phyloP scores from a whole-genome alignment of 1,140 invertebrate genomes.

The Belonocnema kinseyi region DNA sequence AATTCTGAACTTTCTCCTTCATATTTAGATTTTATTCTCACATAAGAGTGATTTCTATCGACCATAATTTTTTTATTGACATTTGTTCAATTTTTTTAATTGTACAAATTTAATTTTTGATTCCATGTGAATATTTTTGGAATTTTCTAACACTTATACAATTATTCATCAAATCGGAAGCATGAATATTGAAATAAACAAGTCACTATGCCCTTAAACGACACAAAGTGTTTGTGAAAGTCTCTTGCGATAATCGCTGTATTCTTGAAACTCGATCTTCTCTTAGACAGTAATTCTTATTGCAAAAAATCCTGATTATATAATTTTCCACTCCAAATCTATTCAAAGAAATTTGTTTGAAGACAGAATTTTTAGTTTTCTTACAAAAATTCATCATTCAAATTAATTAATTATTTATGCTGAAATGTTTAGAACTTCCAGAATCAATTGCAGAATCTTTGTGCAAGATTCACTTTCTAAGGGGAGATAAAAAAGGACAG shows the following conservation, averaged over 20 bases:
- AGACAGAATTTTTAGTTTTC: not conserved
- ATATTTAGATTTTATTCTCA: too few species aligned
- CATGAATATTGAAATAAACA: conserved; percentile 15
- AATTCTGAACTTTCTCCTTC: too few species aligned
- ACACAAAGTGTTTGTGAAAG: conserved; percentile 19
- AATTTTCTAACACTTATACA: too few species aligned
- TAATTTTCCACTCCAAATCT: too few species aligned
- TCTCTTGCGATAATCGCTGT: not conserved
- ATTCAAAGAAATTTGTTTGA: not conserved
- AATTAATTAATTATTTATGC: not conserved
- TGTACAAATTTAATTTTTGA: too few species aligned
- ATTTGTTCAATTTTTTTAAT: too few species aligned
- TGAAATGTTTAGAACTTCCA: not conserved
- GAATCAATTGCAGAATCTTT: conserved; percentile 10
- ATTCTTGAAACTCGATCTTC: not conserved
- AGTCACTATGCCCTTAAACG: conserved; percentile 2
- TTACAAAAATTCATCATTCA: not conserved
- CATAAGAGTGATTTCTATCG: too few species aligned
- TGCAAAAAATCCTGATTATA: not conserved
- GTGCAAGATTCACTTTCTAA: not conserved
- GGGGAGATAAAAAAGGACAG: not conserved
- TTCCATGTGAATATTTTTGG: too few species aligned
- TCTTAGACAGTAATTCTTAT: not conserved
- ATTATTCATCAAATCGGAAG: too few species aligned
- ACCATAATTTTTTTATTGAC: too few species aligned